Percentiles rank a stretch among this genome's conserved stretches.
Conservation (phyloP, 2,888 invertebrate species). For the Drosophila hawaiiensis region DNA sequence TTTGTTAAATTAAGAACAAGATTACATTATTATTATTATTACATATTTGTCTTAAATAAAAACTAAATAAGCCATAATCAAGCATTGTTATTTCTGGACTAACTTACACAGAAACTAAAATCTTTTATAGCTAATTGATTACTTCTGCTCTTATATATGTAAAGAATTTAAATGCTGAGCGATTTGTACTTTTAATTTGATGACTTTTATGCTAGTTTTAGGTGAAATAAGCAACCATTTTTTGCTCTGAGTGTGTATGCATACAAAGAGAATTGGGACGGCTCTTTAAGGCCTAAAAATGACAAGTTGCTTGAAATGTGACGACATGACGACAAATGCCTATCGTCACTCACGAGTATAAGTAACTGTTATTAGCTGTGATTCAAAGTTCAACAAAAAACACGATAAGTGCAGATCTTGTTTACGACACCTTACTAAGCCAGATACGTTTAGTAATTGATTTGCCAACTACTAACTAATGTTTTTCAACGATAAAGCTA, state of each 20-base stretch:
- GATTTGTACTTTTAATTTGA: not conserved
- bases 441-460: not conserved
- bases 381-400: conserved; percentile 30
- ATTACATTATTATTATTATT: not conserved
- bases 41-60: not conserved
- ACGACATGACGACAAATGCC: conserved; percentile 9
- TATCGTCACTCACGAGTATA: conserved; percentile 1
- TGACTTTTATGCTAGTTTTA: not conserved
- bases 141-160: not conserved
- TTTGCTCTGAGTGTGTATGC: not conserved
- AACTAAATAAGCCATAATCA: not conserved
- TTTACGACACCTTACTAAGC: conserved; percentile 1
- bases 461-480: not conserved
- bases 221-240: not conserved
- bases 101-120: no score
- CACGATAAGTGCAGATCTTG: conserved; percentile 25
- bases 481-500: not conserved
- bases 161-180: not conserved
- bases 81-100: not conserved
- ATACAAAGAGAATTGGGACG: not conserved
- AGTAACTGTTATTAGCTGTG: conserved; percentile 1
- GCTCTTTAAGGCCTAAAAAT: conserved; percentile 14
- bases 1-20: not conserved
- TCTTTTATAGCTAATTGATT: not conserved
- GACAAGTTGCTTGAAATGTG: conserved; percentile 27